Evolutionary conservation across 2,113 vertebrate genomes (phyloP).

Genomic region (Corvus hawaiiensis): DNA sequence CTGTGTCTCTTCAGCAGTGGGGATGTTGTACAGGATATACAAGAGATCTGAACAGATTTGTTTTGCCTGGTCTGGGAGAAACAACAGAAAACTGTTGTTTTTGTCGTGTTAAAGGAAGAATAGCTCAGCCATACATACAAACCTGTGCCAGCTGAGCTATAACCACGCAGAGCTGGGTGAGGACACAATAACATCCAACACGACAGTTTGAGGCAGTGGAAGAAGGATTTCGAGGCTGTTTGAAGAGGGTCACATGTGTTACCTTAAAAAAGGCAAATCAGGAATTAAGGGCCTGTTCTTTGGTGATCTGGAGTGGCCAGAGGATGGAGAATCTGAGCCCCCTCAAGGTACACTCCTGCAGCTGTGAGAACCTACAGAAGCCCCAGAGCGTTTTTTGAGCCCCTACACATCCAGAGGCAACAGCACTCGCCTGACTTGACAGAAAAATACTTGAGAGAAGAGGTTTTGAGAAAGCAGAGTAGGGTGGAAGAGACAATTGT

Average conservation of each 20-base stretch:
- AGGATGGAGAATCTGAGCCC: neutral
- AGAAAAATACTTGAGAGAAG: neutral
- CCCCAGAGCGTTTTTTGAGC: neutral
- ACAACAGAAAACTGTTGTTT: neutral
- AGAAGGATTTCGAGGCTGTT: neutral
- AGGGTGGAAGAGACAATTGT: neutral
- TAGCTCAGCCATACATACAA: neutral
- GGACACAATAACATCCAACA: neutral
- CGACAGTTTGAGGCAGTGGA: neutral
- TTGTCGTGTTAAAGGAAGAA: neutral
- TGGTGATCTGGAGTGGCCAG: neutral
- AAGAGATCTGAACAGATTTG: neutral
- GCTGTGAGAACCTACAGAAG: neutral
- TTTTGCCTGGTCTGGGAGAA: neutral
- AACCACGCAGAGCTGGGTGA: neutral
- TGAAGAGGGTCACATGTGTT: fast-evolving
- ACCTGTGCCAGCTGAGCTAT: neutral
- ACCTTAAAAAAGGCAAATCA: neutral
- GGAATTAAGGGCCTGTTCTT: neutral
- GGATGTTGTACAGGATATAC: neutral
- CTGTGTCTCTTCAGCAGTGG: neutral
- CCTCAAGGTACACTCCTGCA: neutral
- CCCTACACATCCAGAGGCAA: neutral
- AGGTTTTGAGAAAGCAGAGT: neutral
- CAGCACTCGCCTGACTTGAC: neutral